Evolutionary conservation across 2,113 vertebrate genomes (phyloP), one percentile per base, ranked within the genome.

Genomic region (Oncorhynchus clarkii): DNA sequence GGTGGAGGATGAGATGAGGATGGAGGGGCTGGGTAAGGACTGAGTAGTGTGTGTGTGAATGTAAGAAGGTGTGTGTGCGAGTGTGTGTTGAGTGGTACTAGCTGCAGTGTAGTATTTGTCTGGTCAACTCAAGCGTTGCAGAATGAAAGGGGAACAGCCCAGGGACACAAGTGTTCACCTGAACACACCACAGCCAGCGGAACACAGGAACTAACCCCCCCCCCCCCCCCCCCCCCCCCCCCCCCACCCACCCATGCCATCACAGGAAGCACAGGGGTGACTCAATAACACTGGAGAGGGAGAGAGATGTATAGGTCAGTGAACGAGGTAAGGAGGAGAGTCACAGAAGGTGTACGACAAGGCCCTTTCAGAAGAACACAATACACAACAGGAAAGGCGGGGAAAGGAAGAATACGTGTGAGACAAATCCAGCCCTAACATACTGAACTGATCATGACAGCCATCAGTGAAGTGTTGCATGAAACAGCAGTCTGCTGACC

Each of bases 261-360:
- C 73, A 80, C 73, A 75, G 69, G 70, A 80, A 79, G 71, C 76
- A 13, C 39, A 34, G 39, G 11, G 49, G 84, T 74, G 87, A 84
- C 60, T 26, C 18, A 79, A 84, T 85, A 79, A 69, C 67, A 74
- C 68, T 71, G 34, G 39, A 45, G 39, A 45, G 39, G 11, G 39
- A 45, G 39, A 11, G 39, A 11, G 59, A 8, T 62, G 59, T 62
- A 16, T 8, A 24, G 59, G n/a, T 62, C n/a, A 22, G 59, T 22
- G 54, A 57, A 57, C 13, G 4, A 20, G 16, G 54, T 8, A 11
- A 24, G 59, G 7, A 62, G 18, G 2, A 62, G 67, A 82, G 67
- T 80, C 78, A 88, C 76, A 80, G 67, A 82, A 45, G 39, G 39
- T 45, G 39, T 45, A 45, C 39, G 9, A 11, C 39, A 45, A 45